phyloP scores from a whole-genome alignment of 2,888 invertebrate genomes.

The Caenorhabditis auriculariae region DNA sequence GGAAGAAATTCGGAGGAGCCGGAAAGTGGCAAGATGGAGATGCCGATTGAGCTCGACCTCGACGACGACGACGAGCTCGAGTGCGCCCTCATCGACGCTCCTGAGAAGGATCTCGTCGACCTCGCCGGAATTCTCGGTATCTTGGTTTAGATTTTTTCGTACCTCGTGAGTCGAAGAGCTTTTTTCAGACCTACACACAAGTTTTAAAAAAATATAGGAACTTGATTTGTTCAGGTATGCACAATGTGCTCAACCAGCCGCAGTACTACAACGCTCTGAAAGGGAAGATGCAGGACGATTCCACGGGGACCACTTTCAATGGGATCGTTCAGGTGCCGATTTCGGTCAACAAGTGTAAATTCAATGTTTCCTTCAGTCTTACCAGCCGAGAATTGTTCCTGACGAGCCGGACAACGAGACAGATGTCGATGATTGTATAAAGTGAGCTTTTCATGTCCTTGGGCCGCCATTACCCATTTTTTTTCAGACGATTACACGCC shows the following conservation, averaged over 20 bases:
- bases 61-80: constrained; percentile 72
- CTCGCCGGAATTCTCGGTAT: constrained; percentile 77
- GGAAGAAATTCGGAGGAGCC: constrained; percentile 28
- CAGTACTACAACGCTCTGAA: constrained; percentile 90
- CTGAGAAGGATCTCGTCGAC: constrained; percentile 96
- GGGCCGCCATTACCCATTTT: no score
- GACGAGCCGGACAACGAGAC: constrained; percentile 95
- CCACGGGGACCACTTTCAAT: constrained; percentile 58
- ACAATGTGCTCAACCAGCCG: constrained; percentile 99
- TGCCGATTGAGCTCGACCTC: constrained; percentile 63
- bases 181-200: background rate
- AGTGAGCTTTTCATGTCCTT: constrained; percentile 70
- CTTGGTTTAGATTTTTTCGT: background rate
- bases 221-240: no score
- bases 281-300: constrained; percentile 63
- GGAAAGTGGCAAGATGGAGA: constrained; percentile 41
- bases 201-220: constrained; percentile 44
- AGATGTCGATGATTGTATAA: constrained; percentile 88
- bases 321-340: constrained; percentile 22
- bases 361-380: constrained; percentile 86
- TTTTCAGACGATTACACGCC: constrained; percentile 70
- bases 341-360: background rate
- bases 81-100: constrained; percentile 81
- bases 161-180: background rate
- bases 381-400: constrained; percentile 85